Percentiles rank a stretch among this genome's conserved stretches.
phyloP scores from a whole-genome alignment of 2,113 vertebrate genomes.

The Perca flavescens region DNA sequence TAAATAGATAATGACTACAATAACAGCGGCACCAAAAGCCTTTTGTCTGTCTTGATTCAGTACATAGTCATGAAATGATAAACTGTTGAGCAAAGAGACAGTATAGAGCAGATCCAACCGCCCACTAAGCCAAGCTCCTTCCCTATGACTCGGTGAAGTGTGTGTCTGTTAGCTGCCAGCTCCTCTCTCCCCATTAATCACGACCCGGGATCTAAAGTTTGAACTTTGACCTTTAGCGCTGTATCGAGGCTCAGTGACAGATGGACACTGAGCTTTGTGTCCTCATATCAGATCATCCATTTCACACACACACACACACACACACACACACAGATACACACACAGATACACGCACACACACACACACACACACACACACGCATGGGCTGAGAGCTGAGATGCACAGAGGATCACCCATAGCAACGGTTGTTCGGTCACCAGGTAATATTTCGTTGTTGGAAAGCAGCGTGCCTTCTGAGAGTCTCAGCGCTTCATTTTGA shows the following conservation, averaged over 20 bases:
- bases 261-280: conserved; percentile 72
- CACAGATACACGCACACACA: not conserved
- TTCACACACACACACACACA: conserved; percentile 18
- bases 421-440: conserved; percentile 46
- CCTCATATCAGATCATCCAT: conserved; percentile 67
- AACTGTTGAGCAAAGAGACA: conserved; percentile 26
- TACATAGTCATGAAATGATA: conserved; percentile 1
- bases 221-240: conserved; percentile 72
- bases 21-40: not conserved
- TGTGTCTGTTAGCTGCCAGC: conserved; percentile 60
- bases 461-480: conserved; percentile 14
- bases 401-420: conserved; percentile 53
- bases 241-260: conserved; percentile 75
- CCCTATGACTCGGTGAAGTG: not conserved
- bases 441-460: conserved; percentile 55
- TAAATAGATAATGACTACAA: conserved; percentile 1
- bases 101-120: conserved; percentile 33
- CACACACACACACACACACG: too few species aligned
- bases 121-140: conserved; percentile 30
- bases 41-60: conserved; percentile 8
- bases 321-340: conserved; percentile 11
- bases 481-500: conserved; percentile 30
- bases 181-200: conserved; percentile 74
- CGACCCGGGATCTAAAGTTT: conserved; percentile 66
- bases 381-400: conserved; percentile 39